A percentile compares a stretch with the other conserved stretches of the same genome.
phyloP scores from a whole-genome alignment of 2,888 invertebrate species.

The Cremastobaeus sp. region DNA sequence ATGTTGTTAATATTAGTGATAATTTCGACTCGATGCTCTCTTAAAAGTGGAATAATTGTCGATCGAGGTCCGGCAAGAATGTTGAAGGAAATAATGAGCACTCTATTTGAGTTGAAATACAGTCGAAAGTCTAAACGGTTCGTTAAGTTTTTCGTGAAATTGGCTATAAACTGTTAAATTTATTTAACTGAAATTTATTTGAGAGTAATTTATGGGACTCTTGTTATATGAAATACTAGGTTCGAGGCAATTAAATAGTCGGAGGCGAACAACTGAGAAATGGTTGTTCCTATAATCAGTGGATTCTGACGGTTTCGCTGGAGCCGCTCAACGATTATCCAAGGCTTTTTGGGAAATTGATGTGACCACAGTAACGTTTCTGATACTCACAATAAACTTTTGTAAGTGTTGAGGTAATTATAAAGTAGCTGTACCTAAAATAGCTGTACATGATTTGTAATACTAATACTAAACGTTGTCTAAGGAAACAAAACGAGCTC shows the following conservation, averaged over 20 bases:
- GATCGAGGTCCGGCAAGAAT: constrained; percentile 37
- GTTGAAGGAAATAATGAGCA: constrained; percentile 36
- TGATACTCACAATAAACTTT: constrained; percentile 30
- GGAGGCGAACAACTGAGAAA: neutral
- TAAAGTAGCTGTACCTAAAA: constrained; percentile 36
- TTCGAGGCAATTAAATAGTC: constrained; percentile 11
- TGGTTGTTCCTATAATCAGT: constrained; percentile 16
- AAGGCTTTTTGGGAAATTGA: constrained; percentile 20
- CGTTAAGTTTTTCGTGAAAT: constrained; percentile 7
- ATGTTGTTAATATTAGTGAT: constrained; percentile 44
- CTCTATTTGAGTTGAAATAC: too few species aligned
- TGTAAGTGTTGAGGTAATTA: constrained; percentile 49
- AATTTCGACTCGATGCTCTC: constrained; percentile 54
- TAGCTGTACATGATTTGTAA: constrained; percentile 47
- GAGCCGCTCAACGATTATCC: constrained; percentile 17
- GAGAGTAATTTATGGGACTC: constrained; percentile 15
- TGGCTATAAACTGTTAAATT: neutral
- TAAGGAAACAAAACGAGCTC: constrained; percentile 22
- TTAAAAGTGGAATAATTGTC: constrained; percentile 50
- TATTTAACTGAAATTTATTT: constrained; percentile 26
- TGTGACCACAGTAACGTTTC: constrained; percentile 24
- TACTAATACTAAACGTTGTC: constrained; percentile 36
- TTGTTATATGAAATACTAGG: too few species aligned
- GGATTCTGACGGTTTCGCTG: too few species aligned
- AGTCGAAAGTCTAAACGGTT: constrained; percentile 1